Percentiles rank a stretch among this genome's conserved stretches.
Conservation (phyloP, 2,797 vertebrate species). For the Halcyon badia region DNA sequence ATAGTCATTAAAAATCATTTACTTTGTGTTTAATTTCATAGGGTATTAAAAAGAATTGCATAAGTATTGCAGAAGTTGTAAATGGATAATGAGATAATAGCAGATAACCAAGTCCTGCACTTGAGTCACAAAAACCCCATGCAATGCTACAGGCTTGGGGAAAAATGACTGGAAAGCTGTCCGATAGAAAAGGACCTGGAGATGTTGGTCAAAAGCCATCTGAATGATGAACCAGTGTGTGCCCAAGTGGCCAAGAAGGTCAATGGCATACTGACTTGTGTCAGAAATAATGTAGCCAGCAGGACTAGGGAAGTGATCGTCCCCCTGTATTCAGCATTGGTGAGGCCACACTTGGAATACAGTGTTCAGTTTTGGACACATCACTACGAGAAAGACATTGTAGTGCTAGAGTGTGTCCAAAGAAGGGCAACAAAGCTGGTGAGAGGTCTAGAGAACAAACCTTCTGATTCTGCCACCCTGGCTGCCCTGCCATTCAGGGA, state of each 20-base stretch:
- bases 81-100: neutral
- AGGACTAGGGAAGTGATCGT: no score
- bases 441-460: no score
- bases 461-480: no score
- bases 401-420: no score
- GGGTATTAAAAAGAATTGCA: neutral
- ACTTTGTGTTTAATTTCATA: neutral
- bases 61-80: neutral
- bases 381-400: no score
- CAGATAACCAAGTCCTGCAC: neutral
- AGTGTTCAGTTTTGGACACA: no score
- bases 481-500: no score
- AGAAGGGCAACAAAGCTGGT: no score
- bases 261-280: neutral
- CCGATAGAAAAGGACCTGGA: neutral
- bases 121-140: neutral
- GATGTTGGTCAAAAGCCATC: accelerated
- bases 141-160: no score
- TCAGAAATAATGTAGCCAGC: neutral
- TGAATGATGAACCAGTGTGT: neutral
- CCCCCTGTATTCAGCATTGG: no score
- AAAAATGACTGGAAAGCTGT: no score
- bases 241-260: neutral
- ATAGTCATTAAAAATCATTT: neutral
- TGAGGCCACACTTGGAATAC: no score